phyloP scores from a whole-genome alignment of 1,140 invertebrate genomes.

The Tribolium madens region DNA sequence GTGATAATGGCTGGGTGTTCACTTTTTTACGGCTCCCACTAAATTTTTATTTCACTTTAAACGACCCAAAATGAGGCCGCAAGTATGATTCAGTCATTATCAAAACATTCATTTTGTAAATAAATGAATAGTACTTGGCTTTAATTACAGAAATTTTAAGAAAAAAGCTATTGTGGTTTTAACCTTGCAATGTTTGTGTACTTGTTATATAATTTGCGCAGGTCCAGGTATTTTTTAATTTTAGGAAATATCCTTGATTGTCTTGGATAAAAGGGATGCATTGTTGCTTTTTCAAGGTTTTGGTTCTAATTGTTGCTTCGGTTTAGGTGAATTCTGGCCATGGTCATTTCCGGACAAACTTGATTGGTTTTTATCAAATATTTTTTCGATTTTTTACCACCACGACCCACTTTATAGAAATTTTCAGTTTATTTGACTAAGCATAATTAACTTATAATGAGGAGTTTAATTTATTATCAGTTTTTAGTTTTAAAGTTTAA shows the following conservation, averaged over 20 bases:
- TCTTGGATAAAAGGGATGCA: background rate
- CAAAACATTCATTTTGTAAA: constrained; percentile 3
- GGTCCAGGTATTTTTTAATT: background rate
- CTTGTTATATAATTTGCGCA: background rate
- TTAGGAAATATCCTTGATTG: background rate
- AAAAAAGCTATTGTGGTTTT: background rate
- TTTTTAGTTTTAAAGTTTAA: too few species aligned
- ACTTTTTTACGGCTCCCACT: background rate
- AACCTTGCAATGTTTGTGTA: background rate
- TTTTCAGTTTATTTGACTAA: too few species aligned
- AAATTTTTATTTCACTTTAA: constrained; percentile 16
- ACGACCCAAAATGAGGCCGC: background rate
- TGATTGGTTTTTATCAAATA: background rate
- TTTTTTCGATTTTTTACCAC: background rate
- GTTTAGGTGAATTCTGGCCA: background rate
- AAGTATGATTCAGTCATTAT: constrained; percentile 1
- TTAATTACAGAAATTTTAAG: background rate
- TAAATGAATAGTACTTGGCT: background rate
- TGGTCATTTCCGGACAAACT: background rate
- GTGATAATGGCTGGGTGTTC: too few species aligned
- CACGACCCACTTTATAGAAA: too few species aligned
- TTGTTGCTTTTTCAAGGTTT: background rate
- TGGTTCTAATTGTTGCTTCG: background rate
- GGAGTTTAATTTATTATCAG: too few species aligned
- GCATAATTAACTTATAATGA: too few species aligned